Evolutionary conservation across 2,797 vertebrate genomes (phyloP), one percentile per base, ranked within the genome.

Genomic region (Sebastes wilsoni): DNA sequence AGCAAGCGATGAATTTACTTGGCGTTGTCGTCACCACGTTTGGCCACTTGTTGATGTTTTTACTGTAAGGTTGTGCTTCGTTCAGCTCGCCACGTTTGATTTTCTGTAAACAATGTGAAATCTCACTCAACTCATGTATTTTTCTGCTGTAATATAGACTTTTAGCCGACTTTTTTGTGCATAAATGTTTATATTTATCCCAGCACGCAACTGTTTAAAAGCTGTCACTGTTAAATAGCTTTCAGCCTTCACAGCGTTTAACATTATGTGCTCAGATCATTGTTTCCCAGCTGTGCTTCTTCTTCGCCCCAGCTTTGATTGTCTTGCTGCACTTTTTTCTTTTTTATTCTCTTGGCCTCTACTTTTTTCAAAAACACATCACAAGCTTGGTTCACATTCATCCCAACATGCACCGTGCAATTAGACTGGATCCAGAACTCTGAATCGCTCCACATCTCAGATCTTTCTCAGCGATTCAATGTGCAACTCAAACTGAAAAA

Each of bases 121-220:
- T 30, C 58, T 85, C 75, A 85, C 75, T 77, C 66, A 5, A 61
- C 64, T 66, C 65, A 12, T 89, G 88, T 88, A 46, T 83, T 91
- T 84, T 89, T 77, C 88, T 91, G 90, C 88, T 93, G 91, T 93
- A 91, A 90, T 75, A 92, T 89, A 92, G 81, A 88, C 81, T 69
- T 89, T 75, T 66, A 77, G 66, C 82, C 80, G 34, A 74, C 75
- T 61, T 87, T 79, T 80, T 25, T 90, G 88, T 90, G 89, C 88
- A 75, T 88, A 88, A 84, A 87, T 91, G 87, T 92, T 89, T 87
- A 79, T 88, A 91, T 91, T 88, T 90, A 89, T 84, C 87, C 85
- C 86, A 66, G 87, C 84, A 86, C 66, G 65, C 80, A 74, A 77
- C 72, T 84, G 74, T 84, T 87, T 38, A 34, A 69, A 28, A 71